Base-by-base conservation (phyloP, 2,797 vertebrate species). In the Tokudaia muenninki region DNA sequence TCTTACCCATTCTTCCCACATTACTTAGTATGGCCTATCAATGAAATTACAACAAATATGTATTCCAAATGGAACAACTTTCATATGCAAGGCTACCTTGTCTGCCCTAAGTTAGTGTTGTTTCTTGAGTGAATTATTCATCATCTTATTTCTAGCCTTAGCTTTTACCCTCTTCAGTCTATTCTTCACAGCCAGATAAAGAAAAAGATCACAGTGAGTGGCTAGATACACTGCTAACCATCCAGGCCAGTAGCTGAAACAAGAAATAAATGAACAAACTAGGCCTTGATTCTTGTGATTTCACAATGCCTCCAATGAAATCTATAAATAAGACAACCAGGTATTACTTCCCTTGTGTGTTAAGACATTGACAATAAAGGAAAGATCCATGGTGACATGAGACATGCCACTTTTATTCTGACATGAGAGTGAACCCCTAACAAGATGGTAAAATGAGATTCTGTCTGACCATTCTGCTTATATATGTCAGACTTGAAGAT, bases 221-320 rank as follows among this genome's bases (percentile, higher is more conserved):
- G 31, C 4, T 47, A 13, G 50, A 8, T 52, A 13, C 34, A 24
- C n/a, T 70, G 19, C 31, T 47, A 82, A 52, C 63, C 75, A 94
- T 57, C 16, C 13, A 26, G 50, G 14, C 87, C 74, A 83, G 82
- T 89, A 52, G 29, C 61, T 63, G 21, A 91, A n/a, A 75, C 87
- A 87, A 74, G 75, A 94, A 96, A 59, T 55, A 80, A 86, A 74
- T 31, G 41, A 80, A 34, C 55, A 74, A 67, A 83, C 57, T 61
- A 21, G 57, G 22, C 3, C 83, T 84, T 31, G 74, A 86, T 31
- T 82, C 75, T 84, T 91, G 78, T 22, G 4, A 16, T 26, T 21
- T 41, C 61, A 13, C 11, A 17, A 21, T 59, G n/a, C 57, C 82
- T 94, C 5, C 19, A 47, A 75, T 77, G 16, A 87, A 89, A 77